A percentile compares a stretch with the other conserved stretches of the same genome.
These are phyloP conservation scores for Microcebus murinus DNA, from an alignment of 2,113 vertebrate species.

Conservation along the genomic window DNA sequence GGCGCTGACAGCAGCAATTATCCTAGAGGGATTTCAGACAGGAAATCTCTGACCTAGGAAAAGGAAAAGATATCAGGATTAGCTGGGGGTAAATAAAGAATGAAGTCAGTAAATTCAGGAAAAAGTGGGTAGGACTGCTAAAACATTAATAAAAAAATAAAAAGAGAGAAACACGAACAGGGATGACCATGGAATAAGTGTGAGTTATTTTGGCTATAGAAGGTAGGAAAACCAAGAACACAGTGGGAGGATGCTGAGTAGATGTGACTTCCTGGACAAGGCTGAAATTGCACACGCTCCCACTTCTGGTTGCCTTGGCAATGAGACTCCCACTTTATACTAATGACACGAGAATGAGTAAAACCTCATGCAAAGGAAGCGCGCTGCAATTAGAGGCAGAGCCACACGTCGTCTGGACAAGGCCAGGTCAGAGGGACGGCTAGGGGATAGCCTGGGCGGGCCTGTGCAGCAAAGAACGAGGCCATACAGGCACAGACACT, in stretches of 20 bases:
- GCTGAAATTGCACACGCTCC: constrained; percentile 21
- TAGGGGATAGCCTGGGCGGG: background rate
- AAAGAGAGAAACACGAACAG: background rate
- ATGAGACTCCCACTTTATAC: constrained; percentile 64
- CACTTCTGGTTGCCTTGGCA: constrained; percentile 68
- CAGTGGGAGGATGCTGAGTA: background rate
- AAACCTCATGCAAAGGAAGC: constrained; percentile 23
- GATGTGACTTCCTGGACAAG: constrained; percentile 22
- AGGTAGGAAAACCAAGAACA: background rate
- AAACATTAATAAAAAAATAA: background rate
- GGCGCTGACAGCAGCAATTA: background rate
- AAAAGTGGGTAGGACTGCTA: background rate
- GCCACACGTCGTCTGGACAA: background rate
- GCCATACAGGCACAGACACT: background rate
- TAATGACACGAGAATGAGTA: constrained; percentile 62
- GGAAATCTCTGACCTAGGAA: background rate
- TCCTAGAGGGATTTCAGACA: background rate
- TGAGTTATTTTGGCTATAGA: background rate
- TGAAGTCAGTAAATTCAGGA: background rate
- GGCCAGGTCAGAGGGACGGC: background rate
- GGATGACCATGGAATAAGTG: background rate
- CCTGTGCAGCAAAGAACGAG: background rate
- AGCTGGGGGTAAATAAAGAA: background rate
- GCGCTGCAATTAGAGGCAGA: constrained; percentile 1
- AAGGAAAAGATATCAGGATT: background rate